Evolutionary conservation across 1,140 invertebrate genomes (phyloP), one percentile per base, ranked within the genome.

Genomic region (Physella acuta): DNA sequence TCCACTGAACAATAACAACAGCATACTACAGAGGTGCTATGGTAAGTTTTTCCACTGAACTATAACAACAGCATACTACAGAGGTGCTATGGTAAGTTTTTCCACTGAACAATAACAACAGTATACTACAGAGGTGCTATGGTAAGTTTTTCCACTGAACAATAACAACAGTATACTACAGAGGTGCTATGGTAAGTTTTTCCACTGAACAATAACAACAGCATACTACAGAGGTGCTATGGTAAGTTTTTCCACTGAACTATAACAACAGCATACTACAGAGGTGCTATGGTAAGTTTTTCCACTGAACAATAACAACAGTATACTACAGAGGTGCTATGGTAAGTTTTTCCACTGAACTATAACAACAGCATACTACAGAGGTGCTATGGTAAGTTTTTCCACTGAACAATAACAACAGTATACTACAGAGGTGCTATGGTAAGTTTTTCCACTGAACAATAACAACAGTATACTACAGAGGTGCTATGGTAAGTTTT

Each of bases 1-100:
- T n/a, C n/a, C n/a, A n/a, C n/a, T n/a, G n/a, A 85, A 98, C 95
- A 73, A 98, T 98, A 77, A 98, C 96, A 56, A 98, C 95, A 60
- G 95, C 95, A 5, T 98, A 98, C 82, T 98, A 98, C 84, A 90
- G 95, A 83, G 95, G 95, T 61, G 95, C 95, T 49, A 98, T 98
- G 95, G 82, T 83, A 73, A n/a, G n/a, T n/a, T n/a, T n/a, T n/a
- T n/a, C n/a, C n/a, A n/a, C n/a, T n/a, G n/a, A n/a, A n/a, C n/a
- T n/a, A n/a, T 98, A 77, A 98, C 96, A 56, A 98, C 95, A 60
- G 95, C 95, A 5, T 98, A 98, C 82, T 98, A 98, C 84, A 90
- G 95, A 83, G 95, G 95, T 61, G 95, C 95, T 49, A 98, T 98
- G 95, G 82, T 83, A 73, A n/a, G n/a, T n/a, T n/a, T n/a, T n/a